Conservation (phyloP, 30 jellyfish, hydroid and myxozoan genomes). For the Mastigias papua region DNA sequence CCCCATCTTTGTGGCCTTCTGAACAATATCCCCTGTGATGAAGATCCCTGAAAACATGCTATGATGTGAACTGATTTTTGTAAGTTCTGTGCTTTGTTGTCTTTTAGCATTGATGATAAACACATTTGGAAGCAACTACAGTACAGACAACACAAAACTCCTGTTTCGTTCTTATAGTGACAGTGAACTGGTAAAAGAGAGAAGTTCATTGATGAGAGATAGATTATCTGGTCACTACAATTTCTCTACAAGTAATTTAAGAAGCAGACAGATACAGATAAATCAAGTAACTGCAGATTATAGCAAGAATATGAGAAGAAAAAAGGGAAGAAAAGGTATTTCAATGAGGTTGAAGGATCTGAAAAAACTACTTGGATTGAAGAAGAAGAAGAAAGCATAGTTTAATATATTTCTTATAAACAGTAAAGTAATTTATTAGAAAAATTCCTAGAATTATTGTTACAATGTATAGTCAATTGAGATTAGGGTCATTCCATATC, state of each 20-base stretch:
- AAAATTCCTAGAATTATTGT: no score
- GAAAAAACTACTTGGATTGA: not conserved
- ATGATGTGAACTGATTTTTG: no score
- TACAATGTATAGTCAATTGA: no score
- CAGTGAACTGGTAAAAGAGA: slow-evolving; percentile 8
- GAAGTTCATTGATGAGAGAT: not conserved
- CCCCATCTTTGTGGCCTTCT: no score
- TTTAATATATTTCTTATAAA: no score
- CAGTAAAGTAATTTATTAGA: not conserved
- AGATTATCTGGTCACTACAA: not conserved
- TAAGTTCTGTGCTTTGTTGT: not conserved
- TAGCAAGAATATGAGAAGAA: not conserved
- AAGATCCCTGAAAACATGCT: no score
- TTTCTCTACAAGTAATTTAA: slow-evolving; percentile 4
- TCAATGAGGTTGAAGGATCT: not conserved
- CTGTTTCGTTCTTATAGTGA: slow-evolving; percentile 7
- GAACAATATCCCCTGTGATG: no score
- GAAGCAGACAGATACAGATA: not conserved
- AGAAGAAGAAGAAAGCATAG: not conserved
- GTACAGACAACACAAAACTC: not conserved
- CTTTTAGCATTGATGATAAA: slow-evolving; percentile 1
- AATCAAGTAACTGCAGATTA: not conserved
- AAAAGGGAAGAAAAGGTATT: not conserved
- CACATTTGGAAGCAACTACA: not conserved
- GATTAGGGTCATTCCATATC: no score